Evolutionary conservation across 2,113 vertebrate genomes (phyloP).

Genomic region (Rhinogobius similis): DNA sequence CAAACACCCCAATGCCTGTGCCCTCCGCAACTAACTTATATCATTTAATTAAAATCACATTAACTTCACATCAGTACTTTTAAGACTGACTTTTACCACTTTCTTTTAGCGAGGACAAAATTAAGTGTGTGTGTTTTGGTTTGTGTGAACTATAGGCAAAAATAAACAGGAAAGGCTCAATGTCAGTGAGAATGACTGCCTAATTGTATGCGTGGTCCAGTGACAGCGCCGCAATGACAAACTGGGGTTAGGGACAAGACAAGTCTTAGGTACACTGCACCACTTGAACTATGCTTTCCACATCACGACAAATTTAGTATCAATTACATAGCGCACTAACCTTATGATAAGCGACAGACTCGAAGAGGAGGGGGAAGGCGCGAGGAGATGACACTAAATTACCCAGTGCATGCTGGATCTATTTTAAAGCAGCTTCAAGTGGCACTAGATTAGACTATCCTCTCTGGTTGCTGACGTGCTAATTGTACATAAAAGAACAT

Average conservation of each 20-base stretch:
- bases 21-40: constrained; percentile 76
- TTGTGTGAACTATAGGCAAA: constrained; percentile 53
- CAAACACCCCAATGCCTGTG: constrained; percentile 79
- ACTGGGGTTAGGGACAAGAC: constrained; percentile 46
- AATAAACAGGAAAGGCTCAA: constrained; percentile 55
- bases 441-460: constrained; percentile 59
- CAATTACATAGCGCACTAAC: constrained; percentile 72
- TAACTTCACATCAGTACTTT: constrained; percentile 79
- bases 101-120: constrained; percentile 40
- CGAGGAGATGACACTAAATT: constrained; percentile 67
- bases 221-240: constrained; percentile 55
- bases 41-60: constrained; percentile 86
- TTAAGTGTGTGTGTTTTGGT: constrained; percentile 53
- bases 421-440: constrained; percentile 63
- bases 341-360: constrained; percentile 65
- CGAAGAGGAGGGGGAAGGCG: constrained; percentile 52
- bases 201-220: constrained; percentile 65
- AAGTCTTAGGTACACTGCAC: constrained; percentile 57
- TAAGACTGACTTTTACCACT: constrained; percentile 69
- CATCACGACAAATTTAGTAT: constrained; percentile 73
- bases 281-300: constrained; percentile 68
- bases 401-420: constrained; percentile 61
- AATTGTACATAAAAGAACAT: constrained; percentile 60
- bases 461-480: constrained; percentile 53
- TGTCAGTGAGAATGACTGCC: constrained; percentile 58